Evolutionary conservation across 1,140 invertebrate species (phyloP), one percentile per base, ranked within the genome.

Genomic region (Andrena cerasifolii): DNA sequence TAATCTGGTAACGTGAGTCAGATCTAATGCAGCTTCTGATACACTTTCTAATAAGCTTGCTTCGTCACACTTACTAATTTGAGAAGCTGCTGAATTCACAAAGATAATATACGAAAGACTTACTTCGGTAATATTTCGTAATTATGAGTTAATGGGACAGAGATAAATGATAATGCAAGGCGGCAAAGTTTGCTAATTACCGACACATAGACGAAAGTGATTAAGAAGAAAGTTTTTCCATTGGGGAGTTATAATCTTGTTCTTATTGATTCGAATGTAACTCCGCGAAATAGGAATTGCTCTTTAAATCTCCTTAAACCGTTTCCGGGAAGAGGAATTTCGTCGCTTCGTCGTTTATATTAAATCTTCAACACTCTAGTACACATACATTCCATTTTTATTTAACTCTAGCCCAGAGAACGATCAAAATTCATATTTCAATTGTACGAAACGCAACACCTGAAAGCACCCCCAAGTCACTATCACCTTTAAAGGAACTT

Each of bases 151-250:
- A 24, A 31, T 12, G 40, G 1, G 73, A 40, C 53, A 47, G 65
- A 68, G 53, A 68, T 68, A 12, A 76, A 67, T 24, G 53, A 49
- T 59, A 49, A 68, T 12, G 73, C 12, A 18, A 26, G 16, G 51
- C 28, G 43, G 31, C 24, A 28, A 68, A 76, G 63, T 76, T 68
- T 47, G 21, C 63, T 58, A 76, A 76, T 76, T 68, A 36, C 43
- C 73, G 43, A 68, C 73, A 58, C 73, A 40, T 76, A 66, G 45
- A 76, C 33, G 73, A 21, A 59, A 59, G 43, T 33, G 65, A 76
- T 76, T 76, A 76, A 68, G 65, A 24, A 16, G 43, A 76, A 76
- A 76, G 73, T 76, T 68, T 76, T 76, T 58, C 73, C 73, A 76
- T 76, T n/a, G 51, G 43, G 24, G 65, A 65, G 51, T 68, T 40